Evolutionary conservation across 1,140 invertebrate genomes (phyloP).

Genomic region (Nasonia vitripennis): DNA sequence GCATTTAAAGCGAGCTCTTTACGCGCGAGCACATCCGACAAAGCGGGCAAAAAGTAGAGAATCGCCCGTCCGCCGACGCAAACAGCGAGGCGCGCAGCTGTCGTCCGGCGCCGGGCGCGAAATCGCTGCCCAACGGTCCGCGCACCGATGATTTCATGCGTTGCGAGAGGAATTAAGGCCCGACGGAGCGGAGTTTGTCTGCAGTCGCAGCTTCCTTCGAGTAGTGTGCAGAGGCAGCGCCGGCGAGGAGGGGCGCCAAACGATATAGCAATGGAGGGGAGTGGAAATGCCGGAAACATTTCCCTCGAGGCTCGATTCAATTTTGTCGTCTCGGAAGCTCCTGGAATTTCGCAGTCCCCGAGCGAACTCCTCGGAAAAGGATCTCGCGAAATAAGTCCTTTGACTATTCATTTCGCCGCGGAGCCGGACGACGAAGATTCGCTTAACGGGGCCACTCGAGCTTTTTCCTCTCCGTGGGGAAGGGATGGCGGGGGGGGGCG

Average conservation of each 20-base stretch:
- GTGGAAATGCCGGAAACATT: conserved; percentile 40
- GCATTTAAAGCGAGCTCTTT: background rate
- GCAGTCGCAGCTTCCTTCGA: no score
- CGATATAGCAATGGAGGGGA: background rate
- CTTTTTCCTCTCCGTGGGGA: background rate
- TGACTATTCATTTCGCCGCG: conserved; percentile 44
- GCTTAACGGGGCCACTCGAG: conserved; percentile 15
- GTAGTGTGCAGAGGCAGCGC: no score
- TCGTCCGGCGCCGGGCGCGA: no score
- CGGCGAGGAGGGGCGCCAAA: background rate
- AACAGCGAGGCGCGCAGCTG: no score
- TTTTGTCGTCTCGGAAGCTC: conserved; percentile 48
- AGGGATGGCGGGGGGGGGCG: no score
- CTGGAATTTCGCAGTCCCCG: conserved; percentile 37
- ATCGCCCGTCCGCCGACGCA: no score
- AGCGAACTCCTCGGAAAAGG: conserved; percentile 28
- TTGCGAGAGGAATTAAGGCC: no score
- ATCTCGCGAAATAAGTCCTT: conserved; percentile 48
- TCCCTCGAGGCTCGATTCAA: conserved; percentile 50
- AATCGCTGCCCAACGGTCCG: no score
- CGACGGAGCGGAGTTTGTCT: no score
- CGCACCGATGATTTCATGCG: no score
- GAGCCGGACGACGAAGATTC: conserved; percentile 10
- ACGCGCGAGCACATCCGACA: background rate
- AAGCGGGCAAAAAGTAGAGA: no score